phyloP scores from a whole-genome alignment of 2,797 vertebrate species.

The Eulemur coronatus region DNA sequence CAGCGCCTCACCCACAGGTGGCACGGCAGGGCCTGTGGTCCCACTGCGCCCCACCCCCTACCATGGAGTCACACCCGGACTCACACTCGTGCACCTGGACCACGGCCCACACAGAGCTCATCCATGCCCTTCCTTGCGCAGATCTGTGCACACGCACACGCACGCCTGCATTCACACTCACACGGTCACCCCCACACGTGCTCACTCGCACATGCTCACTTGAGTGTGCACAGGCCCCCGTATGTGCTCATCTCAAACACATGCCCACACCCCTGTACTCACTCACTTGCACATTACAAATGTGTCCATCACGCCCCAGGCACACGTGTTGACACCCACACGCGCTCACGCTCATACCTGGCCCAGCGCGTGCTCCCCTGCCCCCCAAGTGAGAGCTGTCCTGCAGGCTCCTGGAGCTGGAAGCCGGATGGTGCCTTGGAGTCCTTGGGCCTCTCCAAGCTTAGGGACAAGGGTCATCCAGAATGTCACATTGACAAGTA shows the following conservation, averaged over 20 bases:
- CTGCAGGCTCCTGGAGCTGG: neutral
- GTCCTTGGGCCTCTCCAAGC: neutral
- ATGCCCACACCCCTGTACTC: neutral
- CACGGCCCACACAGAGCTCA: neutral
- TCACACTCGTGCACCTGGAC: neutral
- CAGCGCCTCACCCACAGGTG: neutral
- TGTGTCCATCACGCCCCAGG: neutral
- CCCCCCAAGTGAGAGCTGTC: too few species aligned
- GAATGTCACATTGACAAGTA: neutral
- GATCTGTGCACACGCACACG: neutral
- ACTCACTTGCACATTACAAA: neutral
- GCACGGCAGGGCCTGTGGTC: neutral
- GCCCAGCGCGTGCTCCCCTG: neutral
- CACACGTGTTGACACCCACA: accelerated
- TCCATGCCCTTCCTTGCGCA: neutral
- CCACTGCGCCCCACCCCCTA: neutral
- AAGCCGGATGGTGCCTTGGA: neutral
- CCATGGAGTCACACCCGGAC: neutral
- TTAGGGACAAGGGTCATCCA: neutral
- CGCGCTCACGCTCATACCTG: accelerated
- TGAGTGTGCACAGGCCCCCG: neutral
- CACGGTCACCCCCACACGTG: accelerated
- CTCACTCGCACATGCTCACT: neutral
- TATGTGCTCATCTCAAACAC: neutral
- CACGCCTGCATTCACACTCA: neutral